phyloP scores from a whole-genome alignment of 2,888 invertebrate genomes.

The Yponomeuta sedellus region DNA sequence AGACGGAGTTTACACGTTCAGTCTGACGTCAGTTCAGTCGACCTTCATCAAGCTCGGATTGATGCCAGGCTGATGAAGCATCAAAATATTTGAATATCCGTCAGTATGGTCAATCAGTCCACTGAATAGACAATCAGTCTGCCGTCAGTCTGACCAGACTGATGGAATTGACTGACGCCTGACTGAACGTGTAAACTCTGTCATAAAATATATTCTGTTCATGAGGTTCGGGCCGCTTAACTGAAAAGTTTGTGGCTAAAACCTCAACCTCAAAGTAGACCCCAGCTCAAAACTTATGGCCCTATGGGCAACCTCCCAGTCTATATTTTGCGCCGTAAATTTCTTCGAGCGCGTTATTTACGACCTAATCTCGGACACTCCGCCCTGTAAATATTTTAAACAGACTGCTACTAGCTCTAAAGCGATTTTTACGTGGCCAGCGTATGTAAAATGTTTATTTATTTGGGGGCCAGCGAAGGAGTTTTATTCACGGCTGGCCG shows the following conservation, averaged over 20 bases:
- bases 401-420: not conserved
- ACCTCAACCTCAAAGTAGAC: not conserved
- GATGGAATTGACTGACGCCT: too few species aligned
- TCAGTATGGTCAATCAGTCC: too few species aligned
- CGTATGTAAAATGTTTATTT: not conserved
- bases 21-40: too few species aligned
- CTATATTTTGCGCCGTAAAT: conserved; percentile 6
- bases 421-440: not conserved
- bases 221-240: not conserved
- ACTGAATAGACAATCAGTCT: too few species aligned
- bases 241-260: not conserved
- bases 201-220: too few species aligned
- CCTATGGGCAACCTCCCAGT: not conserved
- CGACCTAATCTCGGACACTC: conserved; percentile 3
- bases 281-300: not conserved
- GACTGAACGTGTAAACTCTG: too few species aligned
- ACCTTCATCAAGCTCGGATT: too few species aligned
- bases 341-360: conserved; percentile 7
- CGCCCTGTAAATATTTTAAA: not conserved
- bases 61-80: too few species aligned
- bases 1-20: too few species aligned
- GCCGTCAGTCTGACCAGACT: too few species aligned
- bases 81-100: too few species aligned
- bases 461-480: not conserved
- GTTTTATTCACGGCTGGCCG: not conserved